phyloP scores from a whole-genome alignment of 2,797 vertebrate genomes.

The Choloepus didactylus region DNA sequence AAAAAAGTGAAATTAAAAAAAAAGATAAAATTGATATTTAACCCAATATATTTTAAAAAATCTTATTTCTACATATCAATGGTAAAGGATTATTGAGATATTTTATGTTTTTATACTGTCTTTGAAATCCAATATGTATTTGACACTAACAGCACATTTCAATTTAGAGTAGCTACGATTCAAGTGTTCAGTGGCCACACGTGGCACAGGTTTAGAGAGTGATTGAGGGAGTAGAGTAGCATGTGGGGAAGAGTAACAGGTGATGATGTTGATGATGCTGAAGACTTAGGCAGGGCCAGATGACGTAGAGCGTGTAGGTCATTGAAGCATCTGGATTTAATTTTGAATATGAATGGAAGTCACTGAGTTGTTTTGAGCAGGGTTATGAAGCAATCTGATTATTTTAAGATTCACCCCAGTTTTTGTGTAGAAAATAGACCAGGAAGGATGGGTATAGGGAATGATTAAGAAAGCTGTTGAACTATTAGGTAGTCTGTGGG shows the following conservation, averaged over 20 bases:
- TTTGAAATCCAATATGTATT: not conserved
- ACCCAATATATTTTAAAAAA: not conserved
- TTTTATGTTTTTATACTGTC: not conserved
- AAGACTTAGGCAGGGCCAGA: not conserved
- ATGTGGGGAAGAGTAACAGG: not conserved
- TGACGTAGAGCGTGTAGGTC: not conserved
- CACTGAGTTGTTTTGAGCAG: not conserved
- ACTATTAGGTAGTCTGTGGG: too few relatives aligned
- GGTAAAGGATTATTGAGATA: not conserved
- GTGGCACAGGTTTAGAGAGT: not conserved
- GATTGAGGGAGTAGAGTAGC: not conserved
- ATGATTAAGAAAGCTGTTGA: not conserved
- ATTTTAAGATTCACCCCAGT: not conserved
- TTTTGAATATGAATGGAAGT: not conserved
- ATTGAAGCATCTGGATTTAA: not conserved
- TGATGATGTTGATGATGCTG: not conserved
- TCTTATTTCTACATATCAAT: not conserved
- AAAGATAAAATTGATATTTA: not conserved
- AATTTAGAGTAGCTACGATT: not conserved
- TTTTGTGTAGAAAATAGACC: not conserved
- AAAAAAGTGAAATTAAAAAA: not conserved
- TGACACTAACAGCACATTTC: not conserved
- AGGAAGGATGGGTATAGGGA: not conserved
- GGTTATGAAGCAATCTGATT: not conserved
- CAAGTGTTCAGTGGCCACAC: not conserved